phyloP scores from a whole-genome alignment of 2,797 vertebrate species.

The Eupleurogrammus muticus region DNA sequence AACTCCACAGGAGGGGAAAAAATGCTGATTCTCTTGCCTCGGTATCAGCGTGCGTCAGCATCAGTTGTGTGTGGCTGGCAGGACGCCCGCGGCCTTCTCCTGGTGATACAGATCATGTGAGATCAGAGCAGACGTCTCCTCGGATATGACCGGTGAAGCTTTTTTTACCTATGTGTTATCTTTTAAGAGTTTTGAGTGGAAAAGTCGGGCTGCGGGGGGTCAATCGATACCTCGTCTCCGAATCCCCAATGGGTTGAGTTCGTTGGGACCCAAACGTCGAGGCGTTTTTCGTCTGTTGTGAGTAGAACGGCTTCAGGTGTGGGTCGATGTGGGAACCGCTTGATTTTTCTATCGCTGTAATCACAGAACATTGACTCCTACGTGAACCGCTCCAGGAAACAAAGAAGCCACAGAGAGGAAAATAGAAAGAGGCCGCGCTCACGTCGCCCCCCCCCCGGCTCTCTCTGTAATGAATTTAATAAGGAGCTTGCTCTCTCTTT shows the following conservation, averaged over 20 bases:
- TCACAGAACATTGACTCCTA: constrained; percentile 72
- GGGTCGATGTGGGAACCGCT: constrained; percentile 63
- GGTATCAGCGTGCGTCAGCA: constrained; percentile 52
- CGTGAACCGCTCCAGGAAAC: constrained; percentile 72
- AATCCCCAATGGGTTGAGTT: constrained; percentile 26
- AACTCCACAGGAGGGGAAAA: constrained; percentile 42
- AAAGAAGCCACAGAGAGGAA: constrained; percentile 67
- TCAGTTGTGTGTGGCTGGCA: constrained; percentile 39
- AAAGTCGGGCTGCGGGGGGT: not conserved
- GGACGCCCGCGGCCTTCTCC: constrained; percentile 10
- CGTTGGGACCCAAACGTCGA: too few species aligned
- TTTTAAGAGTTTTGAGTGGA: constrained; percentile 5
- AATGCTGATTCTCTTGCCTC: constrained; percentile 59
- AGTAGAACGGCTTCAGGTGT: constrained; percentile 60
- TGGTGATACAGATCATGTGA: constrained; percentile 13
- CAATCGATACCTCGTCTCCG: constrained; percentile 11
- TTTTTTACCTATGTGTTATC: constrained; percentile 5
- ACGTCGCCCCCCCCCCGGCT: constrained; percentile 11
- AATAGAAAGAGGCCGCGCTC: constrained; percentile 46
- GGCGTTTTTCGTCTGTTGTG: too few species aligned
- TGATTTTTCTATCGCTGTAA: constrained; percentile 64
- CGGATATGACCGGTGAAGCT: constrained; percentile 1
- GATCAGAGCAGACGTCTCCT: constrained; percentile 33
- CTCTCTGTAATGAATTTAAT: constrained; percentile 72
- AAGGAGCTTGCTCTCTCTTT: constrained; percentile 55